Evolutionary conservation across 2,888 invertebrate species (phyloP).

Genomic region (Steinernema carpocapsae): DNA sequence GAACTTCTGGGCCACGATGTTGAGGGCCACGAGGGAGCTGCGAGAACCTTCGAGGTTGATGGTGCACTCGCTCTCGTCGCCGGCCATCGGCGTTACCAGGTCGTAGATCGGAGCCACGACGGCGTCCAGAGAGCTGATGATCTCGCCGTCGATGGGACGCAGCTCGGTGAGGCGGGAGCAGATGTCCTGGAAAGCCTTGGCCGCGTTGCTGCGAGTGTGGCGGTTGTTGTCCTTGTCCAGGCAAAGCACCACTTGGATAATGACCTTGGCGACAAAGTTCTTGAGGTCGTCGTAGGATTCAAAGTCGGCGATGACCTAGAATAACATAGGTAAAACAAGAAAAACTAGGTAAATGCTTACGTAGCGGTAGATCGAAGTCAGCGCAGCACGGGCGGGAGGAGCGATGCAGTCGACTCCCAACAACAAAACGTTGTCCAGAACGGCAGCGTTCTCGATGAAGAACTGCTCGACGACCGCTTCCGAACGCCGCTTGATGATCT

Average conservation of each 20-base stretch:
- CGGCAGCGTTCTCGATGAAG: conserved; percentile 42
- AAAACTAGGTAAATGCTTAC: conserved; percentile 36
- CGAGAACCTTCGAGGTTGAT: conserved; percentile 51
- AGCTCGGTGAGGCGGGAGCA: conserved; percentile 38
- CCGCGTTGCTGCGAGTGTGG: conserved; percentile 53
- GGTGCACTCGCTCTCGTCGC: conserved; percentile 35
- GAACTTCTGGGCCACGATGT: conserved; percentile 64
- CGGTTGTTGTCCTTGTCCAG: conserved; percentile 54
- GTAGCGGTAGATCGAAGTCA: conserved; percentile 47
- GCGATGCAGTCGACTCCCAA: conserved; percentile 39
- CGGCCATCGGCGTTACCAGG: conserved; percentile 44
- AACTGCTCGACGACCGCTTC: conserved; percentile 44
- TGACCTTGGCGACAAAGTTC: conserved; percentile 46
- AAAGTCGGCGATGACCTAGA: conserved; percentile 39
- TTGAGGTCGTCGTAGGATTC: conserved; percentile 44
- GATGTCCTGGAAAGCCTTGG: conserved; percentile 58
- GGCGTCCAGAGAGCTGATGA: conserved; percentile 39
- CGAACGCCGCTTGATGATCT: conserved; percentile 56
- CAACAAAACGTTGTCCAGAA: conserved; percentile 39
- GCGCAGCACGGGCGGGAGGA: conserved; percentile 41
- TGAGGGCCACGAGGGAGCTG: conserved; percentile 59
- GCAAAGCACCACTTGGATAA: conserved; percentile 54
- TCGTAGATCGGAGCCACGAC: conserved; percentile 52
- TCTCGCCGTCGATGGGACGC: conserved; percentile 10
- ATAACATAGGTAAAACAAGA: not conserved